A percentile compares a stretch with the other conserved stretches of the same genome.
These are phyloP conservation scores for Macrobrachium rosenbergii DNA, from an alignment of 1,140 invertebrate genomes.

Conservation along the genomic window DNA sequence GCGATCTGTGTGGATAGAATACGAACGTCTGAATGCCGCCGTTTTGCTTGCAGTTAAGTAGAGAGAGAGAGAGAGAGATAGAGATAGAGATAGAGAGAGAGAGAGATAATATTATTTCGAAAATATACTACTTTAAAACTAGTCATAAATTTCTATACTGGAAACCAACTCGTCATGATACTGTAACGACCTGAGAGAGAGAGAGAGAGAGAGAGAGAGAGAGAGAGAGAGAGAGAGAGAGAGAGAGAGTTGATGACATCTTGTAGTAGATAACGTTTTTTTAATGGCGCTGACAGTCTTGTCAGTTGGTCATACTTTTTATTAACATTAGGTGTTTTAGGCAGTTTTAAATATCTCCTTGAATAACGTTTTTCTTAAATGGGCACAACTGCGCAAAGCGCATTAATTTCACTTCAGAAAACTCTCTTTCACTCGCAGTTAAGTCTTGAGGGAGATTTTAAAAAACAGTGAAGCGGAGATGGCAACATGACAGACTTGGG, in stretches of 20 bases:
- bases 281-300: too few relatives aligned
- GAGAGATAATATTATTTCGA: slow-evolving; percentile 4
- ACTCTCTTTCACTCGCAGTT: too few relatives aligned
- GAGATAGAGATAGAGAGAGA: slow-evolving; percentile 25
- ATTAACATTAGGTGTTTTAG: too few relatives aligned
- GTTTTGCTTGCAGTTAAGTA: not conserved
- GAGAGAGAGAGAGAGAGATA: slow-evolving; percentile 37
- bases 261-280: slow-evolving; percentile 10
- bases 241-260: not conserved
- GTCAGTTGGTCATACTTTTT: too few relatives aligned
- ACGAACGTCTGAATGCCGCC: too few relatives aligned
- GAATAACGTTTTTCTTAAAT: too few relatives aligned
- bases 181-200: not conserved
- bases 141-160: not conserved
- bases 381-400: too few relatives aligned
- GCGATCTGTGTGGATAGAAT: not conserved
- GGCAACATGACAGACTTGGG: too few relatives aligned
- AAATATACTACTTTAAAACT: not conserved
- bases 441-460: too few relatives aligned
- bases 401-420: slow-evolving; percentile 7
- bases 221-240: slow-evolving; percentile 9
- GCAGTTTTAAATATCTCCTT: too few relatives aligned
- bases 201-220: not conserved
- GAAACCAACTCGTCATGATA: not conserved
- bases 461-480: too few relatives aligned